These are phyloP conservation scores for Pempheris klunzingeri DNA, from an alignment of 2,797 vertebrate species.

Conservation along the genomic window DNA sequence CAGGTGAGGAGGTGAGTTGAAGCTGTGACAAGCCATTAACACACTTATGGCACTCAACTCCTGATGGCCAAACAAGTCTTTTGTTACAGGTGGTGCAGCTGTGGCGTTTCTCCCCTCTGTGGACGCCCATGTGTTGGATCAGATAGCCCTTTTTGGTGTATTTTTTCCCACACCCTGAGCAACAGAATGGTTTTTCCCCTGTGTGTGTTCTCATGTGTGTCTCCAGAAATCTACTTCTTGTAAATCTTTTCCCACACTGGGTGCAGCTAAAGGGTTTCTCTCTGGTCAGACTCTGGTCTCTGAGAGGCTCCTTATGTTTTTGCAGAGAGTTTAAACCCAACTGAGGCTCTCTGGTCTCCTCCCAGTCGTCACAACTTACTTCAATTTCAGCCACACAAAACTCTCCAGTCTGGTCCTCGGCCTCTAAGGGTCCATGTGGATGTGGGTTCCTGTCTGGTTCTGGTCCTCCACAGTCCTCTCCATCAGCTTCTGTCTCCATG, in stretches of 20 bases:
- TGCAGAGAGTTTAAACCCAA: background rate
- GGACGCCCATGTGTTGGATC: conserved; percentile 6
- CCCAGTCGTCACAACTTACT: conserved; percentile 31
- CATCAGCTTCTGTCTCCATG: background rate
- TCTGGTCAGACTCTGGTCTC: background rate
- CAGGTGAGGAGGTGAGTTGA: background rate
- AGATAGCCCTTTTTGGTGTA: background rate
- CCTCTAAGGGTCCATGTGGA: too few relatives aligned
- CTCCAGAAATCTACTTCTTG: background rate
- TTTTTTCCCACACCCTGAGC: conserved; percentile 4
- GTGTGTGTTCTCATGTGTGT: background rate
- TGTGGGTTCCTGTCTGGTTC: background rate
- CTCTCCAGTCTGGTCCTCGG: background rate
- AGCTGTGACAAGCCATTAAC: background rate
- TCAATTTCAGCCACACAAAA: conserved; percentile 18
- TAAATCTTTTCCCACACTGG: background rate
- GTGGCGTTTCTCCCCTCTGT: background rate
- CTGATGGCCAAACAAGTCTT: background rate
- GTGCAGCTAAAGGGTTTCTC: background rate
- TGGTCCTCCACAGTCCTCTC: background rate
- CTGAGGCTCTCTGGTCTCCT: background rate
- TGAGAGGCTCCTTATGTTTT: background rate
- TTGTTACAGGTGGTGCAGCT: background rate
- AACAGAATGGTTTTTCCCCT: background rate
- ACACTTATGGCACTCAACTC: background rate